Conservation (phyloP, 2,888 invertebrate genomes). For the Tipula lateralis region DNA sequence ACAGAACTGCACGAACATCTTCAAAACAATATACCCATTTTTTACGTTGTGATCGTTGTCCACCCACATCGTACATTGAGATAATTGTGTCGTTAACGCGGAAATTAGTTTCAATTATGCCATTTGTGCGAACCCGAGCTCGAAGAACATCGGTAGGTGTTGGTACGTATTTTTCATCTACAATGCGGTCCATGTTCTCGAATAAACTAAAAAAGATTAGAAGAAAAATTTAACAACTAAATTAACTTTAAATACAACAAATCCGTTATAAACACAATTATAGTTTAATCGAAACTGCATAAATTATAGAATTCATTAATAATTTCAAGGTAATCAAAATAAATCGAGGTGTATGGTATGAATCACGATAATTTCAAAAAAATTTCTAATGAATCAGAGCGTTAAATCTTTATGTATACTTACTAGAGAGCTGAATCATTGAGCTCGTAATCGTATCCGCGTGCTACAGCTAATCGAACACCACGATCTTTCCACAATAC, state of each 20-base stretch:
- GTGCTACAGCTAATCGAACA: constrained; percentile 57
- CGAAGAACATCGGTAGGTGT: constrained; percentile 60
- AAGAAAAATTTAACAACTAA: background rate
- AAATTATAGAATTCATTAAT: background rate
- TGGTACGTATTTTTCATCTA: constrained; percentile 59
- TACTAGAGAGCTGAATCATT: constrained; percentile 64
- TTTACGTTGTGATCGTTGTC: constrained; percentile 59
- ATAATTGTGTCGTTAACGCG: constrained; percentile 56
- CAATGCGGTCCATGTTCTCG: constrained; percentile 62
- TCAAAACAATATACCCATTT: constrained; percentile 68
- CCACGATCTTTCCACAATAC: constrained; percentile 61
- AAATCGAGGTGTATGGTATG: background rate
- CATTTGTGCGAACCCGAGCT: constrained; percentile 60
- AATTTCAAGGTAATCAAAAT: constrained; percentile 29
- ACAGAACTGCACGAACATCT: constrained; percentile 59
- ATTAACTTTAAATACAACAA: background rate
- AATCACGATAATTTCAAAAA: background rate
- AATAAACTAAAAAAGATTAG: constrained; percentile 54
- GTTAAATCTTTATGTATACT: constrained; percentile 40
- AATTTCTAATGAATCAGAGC: constrained; percentile 15
- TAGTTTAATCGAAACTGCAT: background rate
- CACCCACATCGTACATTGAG: constrained; percentile 62
- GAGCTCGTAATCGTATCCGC: constrained; percentile 62
- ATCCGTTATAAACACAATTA: background rate
- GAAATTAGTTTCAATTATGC: constrained; percentile 63